Percentiles rank a stretch among this genome's conserved stretches.
Conservation (phyloP, 2,888 invertebrate genomes). For the Cataglyphis albicans region DNA sequence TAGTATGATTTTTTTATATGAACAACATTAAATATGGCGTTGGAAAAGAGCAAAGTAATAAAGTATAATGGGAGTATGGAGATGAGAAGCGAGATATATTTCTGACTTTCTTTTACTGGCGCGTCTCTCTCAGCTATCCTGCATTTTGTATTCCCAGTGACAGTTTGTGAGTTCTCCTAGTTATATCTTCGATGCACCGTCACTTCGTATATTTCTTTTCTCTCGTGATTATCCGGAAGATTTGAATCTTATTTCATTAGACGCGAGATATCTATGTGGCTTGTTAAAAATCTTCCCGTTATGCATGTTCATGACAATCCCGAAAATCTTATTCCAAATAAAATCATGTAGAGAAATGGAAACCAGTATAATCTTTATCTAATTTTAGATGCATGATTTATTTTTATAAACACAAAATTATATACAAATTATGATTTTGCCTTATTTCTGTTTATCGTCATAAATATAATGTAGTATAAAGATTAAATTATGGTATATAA, state of each 20-base stretch:
- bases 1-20: constrained; percentile 26
- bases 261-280: constrained; percentile 65
- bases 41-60: constrained; percentile 71
- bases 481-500: background rate
- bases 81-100: constrained; percentile 78
- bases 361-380: background rate
- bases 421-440: background rate
- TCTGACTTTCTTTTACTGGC: constrained; percentile 72
- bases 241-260: constrained; percentile 72
- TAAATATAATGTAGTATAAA: background rate
- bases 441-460: background rate
- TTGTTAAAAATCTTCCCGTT: constrained; percentile 62
- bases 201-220: constrained; percentile 34
- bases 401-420: background rate
- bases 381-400: background rate
- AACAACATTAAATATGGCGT: constrained; percentile 53
- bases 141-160: constrained; percentile 70
- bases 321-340: background rate
- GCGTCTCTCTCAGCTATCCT: constrained; percentile 59
- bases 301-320: constrained; percentile 13
- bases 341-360: background rate
- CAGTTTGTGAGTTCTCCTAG: constrained; percentile 60
- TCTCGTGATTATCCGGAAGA: constrained; percentile 67
- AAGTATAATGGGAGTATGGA: constrained; percentile 75
- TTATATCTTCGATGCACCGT: constrained; percentile 40